Conservation (phyloP, 2,888 invertebrate species). For the Tenodera sinensis region DNA sequence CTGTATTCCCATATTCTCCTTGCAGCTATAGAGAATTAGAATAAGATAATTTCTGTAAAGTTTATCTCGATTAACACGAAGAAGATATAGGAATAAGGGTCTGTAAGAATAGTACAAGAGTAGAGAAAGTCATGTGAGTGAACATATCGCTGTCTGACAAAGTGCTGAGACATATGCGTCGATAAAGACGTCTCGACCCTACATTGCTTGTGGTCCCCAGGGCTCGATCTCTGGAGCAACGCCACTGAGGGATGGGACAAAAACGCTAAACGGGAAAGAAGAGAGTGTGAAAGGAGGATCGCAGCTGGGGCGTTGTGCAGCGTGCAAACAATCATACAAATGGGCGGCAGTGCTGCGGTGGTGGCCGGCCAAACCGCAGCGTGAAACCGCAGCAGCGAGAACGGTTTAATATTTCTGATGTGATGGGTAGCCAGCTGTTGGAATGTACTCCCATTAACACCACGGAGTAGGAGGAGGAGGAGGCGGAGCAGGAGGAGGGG, state of each 20-base stretch:
- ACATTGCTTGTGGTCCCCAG: not conserved
- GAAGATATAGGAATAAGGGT: too few relatives aligned
- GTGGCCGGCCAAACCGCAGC: not conserved
- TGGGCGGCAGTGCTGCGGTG: not conserved
- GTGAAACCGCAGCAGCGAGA: not conserved
- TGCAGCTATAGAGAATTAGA: too few relatives aligned
- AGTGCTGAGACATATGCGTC: too few relatives aligned
- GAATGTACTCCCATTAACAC: not conserved
- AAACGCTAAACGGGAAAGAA: not conserved
- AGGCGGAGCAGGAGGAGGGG: not conserved
- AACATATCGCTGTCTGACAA: too few relatives aligned
- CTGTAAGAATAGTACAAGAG: too few relatives aligned
- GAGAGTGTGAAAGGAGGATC: not conserved
- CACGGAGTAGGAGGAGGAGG: not conserved
- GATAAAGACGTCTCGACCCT: not conserved
- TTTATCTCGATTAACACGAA: too few relatives aligned
- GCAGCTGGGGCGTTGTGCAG: not conserved
- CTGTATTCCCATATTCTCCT: too few relatives aligned
- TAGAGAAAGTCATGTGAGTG: too few relatives aligned
- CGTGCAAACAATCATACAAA: not conserved
- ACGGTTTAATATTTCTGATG: not conserved
- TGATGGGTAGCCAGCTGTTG: not conserved
- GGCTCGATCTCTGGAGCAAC: not conserved
- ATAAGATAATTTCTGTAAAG: too few relatives aligned
- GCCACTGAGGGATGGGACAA: not conserved